Conservation (phyloP, 1,140 invertebrate genomes). For the Brachionus manjavacas region DNA sequence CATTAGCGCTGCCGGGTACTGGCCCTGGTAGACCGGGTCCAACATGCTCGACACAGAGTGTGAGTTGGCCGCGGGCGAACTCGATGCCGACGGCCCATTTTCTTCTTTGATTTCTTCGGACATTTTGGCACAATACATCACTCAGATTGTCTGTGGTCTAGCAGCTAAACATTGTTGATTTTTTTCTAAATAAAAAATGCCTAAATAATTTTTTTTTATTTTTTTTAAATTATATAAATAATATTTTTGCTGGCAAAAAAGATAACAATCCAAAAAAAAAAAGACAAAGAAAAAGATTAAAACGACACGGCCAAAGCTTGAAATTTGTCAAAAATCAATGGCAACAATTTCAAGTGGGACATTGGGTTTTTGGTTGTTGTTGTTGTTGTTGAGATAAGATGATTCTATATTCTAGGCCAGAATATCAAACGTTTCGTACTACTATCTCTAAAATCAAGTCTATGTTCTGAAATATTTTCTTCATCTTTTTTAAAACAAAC, state of each 20-base stretch:
- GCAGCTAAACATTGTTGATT: background rate
- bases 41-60: background rate
- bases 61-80: background rate
- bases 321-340: background rate
- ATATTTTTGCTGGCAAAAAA: background rate
- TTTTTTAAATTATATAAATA: slow-evolving; percentile 1
- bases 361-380: background rate
- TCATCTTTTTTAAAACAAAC: slow-evolving; percentile 4
- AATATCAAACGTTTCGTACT: background rate
- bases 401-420: slow-evolving; percentile 8
- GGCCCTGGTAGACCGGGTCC: background rate
- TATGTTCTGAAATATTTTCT: background rate
- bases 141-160: background rate
- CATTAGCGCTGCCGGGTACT: background rate
- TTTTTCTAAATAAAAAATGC: background rate
- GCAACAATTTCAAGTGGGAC: slow-evolving; percentile 4
- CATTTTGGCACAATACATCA: background rate
- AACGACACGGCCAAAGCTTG: background rate
- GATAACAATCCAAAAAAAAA: background rate
- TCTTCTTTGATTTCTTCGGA: background rate
- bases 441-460: slow-evolving; percentile 7
- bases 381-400: background rate
- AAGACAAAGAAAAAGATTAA: background rate
- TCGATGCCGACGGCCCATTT: background rate
- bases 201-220: background rate